Conservation (phyloP, 2,888 invertebrate genomes). For the Eristalis arbustorum region DNA sequence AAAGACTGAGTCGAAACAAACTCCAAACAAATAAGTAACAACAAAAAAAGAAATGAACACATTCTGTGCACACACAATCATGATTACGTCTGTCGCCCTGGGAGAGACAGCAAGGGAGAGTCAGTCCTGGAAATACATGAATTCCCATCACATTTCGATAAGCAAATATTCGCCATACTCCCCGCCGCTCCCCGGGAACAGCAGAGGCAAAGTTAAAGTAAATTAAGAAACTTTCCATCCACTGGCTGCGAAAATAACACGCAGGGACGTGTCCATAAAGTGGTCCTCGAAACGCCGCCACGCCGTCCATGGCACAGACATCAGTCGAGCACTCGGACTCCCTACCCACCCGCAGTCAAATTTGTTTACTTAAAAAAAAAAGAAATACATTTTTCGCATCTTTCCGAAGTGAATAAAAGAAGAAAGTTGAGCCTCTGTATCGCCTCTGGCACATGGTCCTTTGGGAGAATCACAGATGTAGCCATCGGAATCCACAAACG, state of each 20-base stretch:
- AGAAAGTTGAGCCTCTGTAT: neutral
- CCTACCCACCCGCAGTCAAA: neutral
- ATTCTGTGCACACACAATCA: slow-evolving; percentile 26
- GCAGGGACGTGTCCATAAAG: slow-evolving; percentile 37
- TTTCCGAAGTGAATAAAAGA: neutral
- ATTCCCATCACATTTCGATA: slow-evolving; percentile 38
- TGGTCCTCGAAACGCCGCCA: neutral
- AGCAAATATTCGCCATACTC: slow-evolving; percentile 22
- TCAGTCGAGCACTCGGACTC: neutral
- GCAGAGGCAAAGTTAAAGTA: slow-evolving; percentile 24
- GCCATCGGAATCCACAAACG: neutral
- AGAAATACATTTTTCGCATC: neutral
- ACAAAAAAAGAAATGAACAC: neutral
- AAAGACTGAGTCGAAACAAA: neutral
- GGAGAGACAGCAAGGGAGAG: neutral
- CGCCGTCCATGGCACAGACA: neutral
- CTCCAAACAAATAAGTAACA: neutral
- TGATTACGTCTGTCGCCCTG: slow-evolving; percentile 13
- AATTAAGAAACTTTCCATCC: slow-evolving; percentile 41
- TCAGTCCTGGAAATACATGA: slow-evolving; percentile 24
- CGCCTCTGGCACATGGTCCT: neutral
- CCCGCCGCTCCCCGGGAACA: neutral
- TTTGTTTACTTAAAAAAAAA: neutral
- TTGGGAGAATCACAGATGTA: neutral
- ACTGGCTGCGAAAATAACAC: slow-evolving; percentile 26